Base-by-base conservation (phyloP, 1,140 invertebrate genomes). In the Zaprionus ghesquierei region DNA sequence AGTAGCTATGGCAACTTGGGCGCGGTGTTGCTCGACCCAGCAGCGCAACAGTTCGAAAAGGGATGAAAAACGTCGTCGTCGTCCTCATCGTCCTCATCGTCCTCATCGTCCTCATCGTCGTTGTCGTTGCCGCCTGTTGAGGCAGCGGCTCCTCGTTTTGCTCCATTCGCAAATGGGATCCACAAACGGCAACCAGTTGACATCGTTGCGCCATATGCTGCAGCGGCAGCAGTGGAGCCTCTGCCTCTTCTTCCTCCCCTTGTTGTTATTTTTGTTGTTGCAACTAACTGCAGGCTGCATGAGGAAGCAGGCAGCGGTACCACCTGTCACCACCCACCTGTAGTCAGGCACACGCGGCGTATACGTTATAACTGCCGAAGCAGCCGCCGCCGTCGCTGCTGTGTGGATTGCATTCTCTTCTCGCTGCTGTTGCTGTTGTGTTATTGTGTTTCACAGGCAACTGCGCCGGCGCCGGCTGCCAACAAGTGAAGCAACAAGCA, bases 401-500 rank as follows among this genome's bases (percentile, higher is more conserved):
- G 8, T 77, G 74, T 86, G 82, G 82, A 86, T 68, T 35, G 75
- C 51, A 85, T 85, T 77, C 31, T n/a, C 22, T 20, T 9, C 25
- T 55, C n/a, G n/a, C n/a, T n/a, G n/a, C n/a, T n/a, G n/a, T n/a
- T n/a, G n/a, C n/a, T n/a, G n/a, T n/a, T 69, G 66, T 81, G 78
- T 81, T 81, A 81, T 81, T 81, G 63, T 65, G 49, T 58, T 63
- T 44, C 77, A 66, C 38, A 22, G 29, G 25, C 41, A 51, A 53
- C 46, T 75, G 82, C 81, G 81, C 81, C 73, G 69, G 82, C 82
- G 81, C 75, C 63, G 23, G 27, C 56, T 73, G 75, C 71, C 81
- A 86, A 87, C 81, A 86, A 86, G 82, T 86, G 81, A 86, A 86
- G 82, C 81, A 86, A 86, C 81, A 86, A 86, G 82, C 81, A 78